Evolutionary conservation across 2,888 invertebrate genomes (phyloP).

Genomic region (Ditula angustiorana): DNA sequence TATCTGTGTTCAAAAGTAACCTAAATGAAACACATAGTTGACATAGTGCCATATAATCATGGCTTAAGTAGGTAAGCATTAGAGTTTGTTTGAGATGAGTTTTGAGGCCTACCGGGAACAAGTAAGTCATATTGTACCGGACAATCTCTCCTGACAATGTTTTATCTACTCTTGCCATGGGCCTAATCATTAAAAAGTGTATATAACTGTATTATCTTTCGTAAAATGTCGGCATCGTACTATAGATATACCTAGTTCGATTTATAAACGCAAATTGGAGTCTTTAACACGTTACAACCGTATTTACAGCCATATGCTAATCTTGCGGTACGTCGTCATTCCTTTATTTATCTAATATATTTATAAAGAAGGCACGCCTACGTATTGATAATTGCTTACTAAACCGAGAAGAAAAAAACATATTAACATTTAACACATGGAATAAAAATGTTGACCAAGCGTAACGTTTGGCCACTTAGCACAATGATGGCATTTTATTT

Average conservation of each 20-base stretch:
- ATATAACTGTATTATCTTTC: not conserved
- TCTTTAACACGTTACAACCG: slow-evolving; percentile 38
- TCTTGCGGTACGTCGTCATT: slow-evolving; percentile 13
- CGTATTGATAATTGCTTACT: not conserved
- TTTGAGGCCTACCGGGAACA: not conserved
- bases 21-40: not conserved
- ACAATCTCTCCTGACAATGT: not conserved
- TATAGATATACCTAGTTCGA: not conserved
- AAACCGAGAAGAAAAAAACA: not conserved
- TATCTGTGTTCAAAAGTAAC: too few species aligned
- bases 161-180: not conserved
- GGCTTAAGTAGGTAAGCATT: not conserved
- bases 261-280: slow-evolving; percentile 10
- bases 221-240: not conserved
- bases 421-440: not conserved
- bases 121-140: too few species aligned
- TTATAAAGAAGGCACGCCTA: slow-evolving; percentile 4
- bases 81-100: not conserved
- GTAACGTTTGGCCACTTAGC: too few species aligned
- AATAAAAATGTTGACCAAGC: not conserved
- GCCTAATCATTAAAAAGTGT: not conserved
- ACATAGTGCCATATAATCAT: not conserved
- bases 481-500: too few species aligned
- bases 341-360: slow-evolving; percentile 11
- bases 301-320: slow-evolving; percentile 41